Base-by-base conservation (phyloP, 2,888 invertebrate species). In the Hypercompe scribonia region DNA sequence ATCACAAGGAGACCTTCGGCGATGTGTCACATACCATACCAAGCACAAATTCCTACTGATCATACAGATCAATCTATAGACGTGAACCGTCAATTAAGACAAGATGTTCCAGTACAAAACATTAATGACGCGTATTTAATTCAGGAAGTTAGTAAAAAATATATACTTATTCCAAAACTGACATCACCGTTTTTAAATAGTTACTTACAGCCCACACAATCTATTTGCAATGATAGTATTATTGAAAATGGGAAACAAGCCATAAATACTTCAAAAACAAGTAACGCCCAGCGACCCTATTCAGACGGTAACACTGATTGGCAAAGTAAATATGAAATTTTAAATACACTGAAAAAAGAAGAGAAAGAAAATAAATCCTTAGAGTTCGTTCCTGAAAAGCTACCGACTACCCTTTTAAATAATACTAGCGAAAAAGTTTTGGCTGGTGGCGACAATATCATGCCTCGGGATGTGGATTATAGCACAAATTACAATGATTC, bases 261-360 rank as follows among this genome's bases (percentile, higher is more conserved):
- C 24, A 58, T 58, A 54, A 36, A n/a, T 66, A 15, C 68, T 28
- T 28, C 21, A 28, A 31, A 71, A 10, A 68, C 3, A 15, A 58
- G 4, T 39, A 66, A 36, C n/a, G 13, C 74, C 2, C 77, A 73
- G 34, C 28, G 74, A 36, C 28, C 83, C 13, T 81, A 73, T 76
- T 69, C 77, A 28, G 82, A 85, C 71, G 87, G 90, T 61, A 90
- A 88, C 74, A 77, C 73, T 39, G 93, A 95, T 80, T 95, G 95
- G 95, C 94, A 90, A 85, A 93, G 89, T 77, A 95, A 95, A 89
- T 95, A 95, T 75, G 90, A 92, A 70, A 95, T 95, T 81, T 87
- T 95, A 80, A 88, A 93, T 61, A 82, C 91, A 82, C 80, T 95
- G 65, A 94, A 93, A 77, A 87, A 88, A 74, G 87, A 86, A 70